A percentile compares a stretch with the other conserved stretches of the same genome.
These are phyloP conservation scores for Embidobia sp. DNA, from an alignment of 2,888 invertebrate genomes.

Conservation along the genomic window DNA sequence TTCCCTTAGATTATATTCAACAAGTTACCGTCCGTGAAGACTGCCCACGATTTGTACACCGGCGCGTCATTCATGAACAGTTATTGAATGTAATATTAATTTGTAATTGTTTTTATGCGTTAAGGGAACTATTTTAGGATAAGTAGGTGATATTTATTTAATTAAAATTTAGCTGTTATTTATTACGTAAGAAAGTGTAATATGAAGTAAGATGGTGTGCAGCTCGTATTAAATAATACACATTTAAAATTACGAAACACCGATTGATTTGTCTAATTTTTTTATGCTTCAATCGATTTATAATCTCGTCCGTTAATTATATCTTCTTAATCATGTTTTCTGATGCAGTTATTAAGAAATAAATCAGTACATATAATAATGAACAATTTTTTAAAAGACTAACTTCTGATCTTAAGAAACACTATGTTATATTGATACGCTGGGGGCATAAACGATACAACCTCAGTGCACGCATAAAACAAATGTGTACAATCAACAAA, in stretches of 20 bases:
- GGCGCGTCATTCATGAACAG: conserved; percentile 31
- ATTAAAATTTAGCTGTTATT: conserved; percentile 64
- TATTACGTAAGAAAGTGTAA: conserved; percentile 69
- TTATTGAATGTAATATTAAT: conserved; percentile 32
- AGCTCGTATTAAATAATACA: conserved; percentile 67
- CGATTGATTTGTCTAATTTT: too few relatives aligned
- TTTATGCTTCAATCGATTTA: too few relatives aligned
- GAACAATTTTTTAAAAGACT: too few relatives aligned
- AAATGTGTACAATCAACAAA: too few relatives aligned
- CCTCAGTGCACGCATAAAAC: too few relatives aligned
- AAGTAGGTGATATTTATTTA: conserved; percentile 67
- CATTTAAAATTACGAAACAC: conserved; percentile 45
- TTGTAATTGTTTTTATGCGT: conserved; percentile 50
- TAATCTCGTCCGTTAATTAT: too few relatives aligned
- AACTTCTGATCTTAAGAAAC: too few relatives aligned
- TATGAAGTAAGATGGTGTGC: conserved; percentile 75
- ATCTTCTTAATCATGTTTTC: too few relatives aligned
- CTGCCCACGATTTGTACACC: conserved; percentile 13
- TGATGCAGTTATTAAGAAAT: too few relatives aligned
- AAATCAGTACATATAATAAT: too few relatives aligned
- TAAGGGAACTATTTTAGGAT: conserved; percentile 66
- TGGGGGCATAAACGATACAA: too few relatives aligned
- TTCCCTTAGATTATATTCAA: conserved; percentile 26
- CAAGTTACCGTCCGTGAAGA: conserved; percentile 33
- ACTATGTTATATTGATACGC: too few relatives aligned